phyloP scores from a whole-genome alignment of 2,888 invertebrate species.

The Xiphydria camelus region DNA sequence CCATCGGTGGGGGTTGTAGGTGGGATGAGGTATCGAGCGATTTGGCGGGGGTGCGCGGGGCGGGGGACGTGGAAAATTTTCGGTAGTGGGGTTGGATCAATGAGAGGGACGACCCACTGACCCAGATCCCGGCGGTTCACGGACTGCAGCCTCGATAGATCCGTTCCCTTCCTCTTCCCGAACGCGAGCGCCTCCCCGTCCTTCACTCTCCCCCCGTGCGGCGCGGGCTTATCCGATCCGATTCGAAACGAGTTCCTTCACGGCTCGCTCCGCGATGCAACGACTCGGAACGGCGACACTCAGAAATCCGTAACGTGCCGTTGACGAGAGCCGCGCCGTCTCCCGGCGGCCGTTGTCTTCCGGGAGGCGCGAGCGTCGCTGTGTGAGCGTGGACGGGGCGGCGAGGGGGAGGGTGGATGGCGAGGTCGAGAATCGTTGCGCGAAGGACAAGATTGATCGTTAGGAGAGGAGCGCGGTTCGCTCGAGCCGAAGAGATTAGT shows the following conservation, averaged over 20 bases:
- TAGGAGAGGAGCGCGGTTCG: too few species aligned
- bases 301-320: too few species aligned
- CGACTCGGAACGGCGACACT: too few species aligned
- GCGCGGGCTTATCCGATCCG: neutral
- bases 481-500: too few species aligned
- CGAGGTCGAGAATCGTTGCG: too few species aligned
- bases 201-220: neutral
- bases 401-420: too few species aligned
- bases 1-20: neutral
- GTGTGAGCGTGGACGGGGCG: too few species aligned
- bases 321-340: neutral
- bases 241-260: neutral
- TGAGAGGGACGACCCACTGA: slow-evolving; percentile 43
- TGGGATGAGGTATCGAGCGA: neutral
- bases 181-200: neutral
- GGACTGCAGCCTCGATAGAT: slow-evolving; percentile 32
- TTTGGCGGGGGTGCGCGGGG: slow-evolving; percentile 17
- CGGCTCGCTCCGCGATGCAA: too few species aligned
- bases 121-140: slow-evolving; percentile 35
- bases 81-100: slow-evolving; percentile 37
- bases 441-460: too few species aligned
- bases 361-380: too few species aligned
- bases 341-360: neutral
- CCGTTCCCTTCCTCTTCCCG: slow-evolving; percentile 3
- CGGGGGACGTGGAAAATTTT: slow-evolving; percentile 28